Percentiles rank a stretch among this genome's conserved stretches.
These are phyloP conservation scores for Furcifer pardalis DNA, from an alignment of 2,797 vertebrate species.

Conservation along the genomic window DNA sequence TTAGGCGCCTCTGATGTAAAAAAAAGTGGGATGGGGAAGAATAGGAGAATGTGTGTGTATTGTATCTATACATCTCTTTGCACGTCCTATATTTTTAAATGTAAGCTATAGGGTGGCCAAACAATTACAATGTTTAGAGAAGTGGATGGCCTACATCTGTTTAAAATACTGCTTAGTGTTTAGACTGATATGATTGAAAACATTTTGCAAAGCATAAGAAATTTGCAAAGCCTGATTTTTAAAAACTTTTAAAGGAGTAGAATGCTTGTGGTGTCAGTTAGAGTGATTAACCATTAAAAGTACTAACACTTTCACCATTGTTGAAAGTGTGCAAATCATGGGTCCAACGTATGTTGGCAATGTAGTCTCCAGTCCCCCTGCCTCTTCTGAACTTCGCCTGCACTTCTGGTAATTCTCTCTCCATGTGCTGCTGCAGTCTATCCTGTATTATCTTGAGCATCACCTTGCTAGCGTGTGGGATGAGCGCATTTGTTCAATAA, in stretches of 20 bases:
- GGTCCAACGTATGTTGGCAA: too few relatives aligned
- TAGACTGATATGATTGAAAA: slow-evolving; percentile 75
- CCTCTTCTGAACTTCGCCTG: too few relatives aligned
- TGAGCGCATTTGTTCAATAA: too few relatives aligned
- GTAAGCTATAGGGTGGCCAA: slow-evolving; percentile 75
- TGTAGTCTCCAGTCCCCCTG: too few relatives aligned
- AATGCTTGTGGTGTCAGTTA: slow-evolving; percentile 21
- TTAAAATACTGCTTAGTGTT: slow-evolving; percentile 72
- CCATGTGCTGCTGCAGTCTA: too few relatives aligned
- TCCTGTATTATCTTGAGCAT: too few relatives aligned
- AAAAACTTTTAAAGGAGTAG: slow-evolving; percentile 7
- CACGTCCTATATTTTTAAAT: slow-evolving; percentile 66
- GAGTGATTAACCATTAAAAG: slow-evolving; percentile 51
- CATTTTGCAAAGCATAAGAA: slow-evolving; percentile 71
- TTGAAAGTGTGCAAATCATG: neutral
- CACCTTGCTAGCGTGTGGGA: too few relatives aligned
- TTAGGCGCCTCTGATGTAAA: slow-evolving; percentile 32
- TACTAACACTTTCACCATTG: slow-evolving; percentile 36
- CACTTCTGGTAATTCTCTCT: too few relatives aligned
- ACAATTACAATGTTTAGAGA: slow-evolving; percentile 77
- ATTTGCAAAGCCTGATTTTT: slow-evolving; percentile 45
- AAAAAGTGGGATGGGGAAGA: slow-evolving; percentile 41
- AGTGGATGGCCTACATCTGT: slow-evolving; percentile 77
- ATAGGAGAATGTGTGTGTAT: slow-evolving; percentile 31
- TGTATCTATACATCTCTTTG: slow-evolving; percentile 62